Conservation (phyloP, 2,888 invertebrate genomes). For the Meiosimyza decipiens region DNA sequence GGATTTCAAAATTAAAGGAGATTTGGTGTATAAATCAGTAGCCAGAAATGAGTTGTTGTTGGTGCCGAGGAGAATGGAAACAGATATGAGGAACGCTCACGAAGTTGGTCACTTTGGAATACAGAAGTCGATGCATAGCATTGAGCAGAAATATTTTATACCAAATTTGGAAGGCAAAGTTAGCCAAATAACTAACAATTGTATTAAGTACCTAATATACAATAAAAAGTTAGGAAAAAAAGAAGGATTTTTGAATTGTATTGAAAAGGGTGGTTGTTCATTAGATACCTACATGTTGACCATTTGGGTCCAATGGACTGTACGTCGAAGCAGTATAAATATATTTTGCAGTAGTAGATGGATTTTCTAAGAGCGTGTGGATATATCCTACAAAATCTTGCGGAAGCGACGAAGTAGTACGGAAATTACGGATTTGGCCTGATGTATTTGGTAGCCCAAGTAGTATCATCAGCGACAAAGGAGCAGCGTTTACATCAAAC, state of each 20-base stretch:
- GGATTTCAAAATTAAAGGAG: constrained; percentile 29
- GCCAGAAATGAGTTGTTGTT: constrained; percentile 30
- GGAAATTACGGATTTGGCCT: constrained; percentile 6
- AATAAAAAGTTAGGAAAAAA: constrained; percentile 51
- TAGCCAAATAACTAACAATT: constrained; percentile 18
- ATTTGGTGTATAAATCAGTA: constrained; percentile 15
- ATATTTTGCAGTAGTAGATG: constrained; percentile 14
- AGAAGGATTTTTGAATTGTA: constrained; percentile 54
- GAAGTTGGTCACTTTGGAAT: constrained; percentile 37
- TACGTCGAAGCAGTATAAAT: constrained; percentile 44
- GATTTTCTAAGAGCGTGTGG: neutral
- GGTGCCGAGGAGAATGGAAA: constrained; percentile 38
- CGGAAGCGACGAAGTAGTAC: constrained; percentile 15
- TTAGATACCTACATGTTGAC: constrained; percentile 52
- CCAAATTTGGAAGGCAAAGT: constrained; percentile 39
- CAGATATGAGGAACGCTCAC: constrained; percentile 28
- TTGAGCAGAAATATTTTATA: constrained; percentile 38
- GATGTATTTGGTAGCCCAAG: constrained; percentile 29
- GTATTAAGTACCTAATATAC: constrained; percentile 37
- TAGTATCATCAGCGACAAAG: constrained; percentile 27
- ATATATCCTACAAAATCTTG: constrained; percentile 36
- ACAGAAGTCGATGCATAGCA: constrained; percentile 31
- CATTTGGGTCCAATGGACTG: constrained; percentile 41
- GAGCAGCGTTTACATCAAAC: constrained; percentile 34
- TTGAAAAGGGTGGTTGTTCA: constrained; percentile 53